A percentile compares a stretch with the other conserved stretches of the same genome.
Evolutionary conservation across 1,140 invertebrate genomes (phyloP).

Genomic region (Ceratosolen solmsi): DNA sequence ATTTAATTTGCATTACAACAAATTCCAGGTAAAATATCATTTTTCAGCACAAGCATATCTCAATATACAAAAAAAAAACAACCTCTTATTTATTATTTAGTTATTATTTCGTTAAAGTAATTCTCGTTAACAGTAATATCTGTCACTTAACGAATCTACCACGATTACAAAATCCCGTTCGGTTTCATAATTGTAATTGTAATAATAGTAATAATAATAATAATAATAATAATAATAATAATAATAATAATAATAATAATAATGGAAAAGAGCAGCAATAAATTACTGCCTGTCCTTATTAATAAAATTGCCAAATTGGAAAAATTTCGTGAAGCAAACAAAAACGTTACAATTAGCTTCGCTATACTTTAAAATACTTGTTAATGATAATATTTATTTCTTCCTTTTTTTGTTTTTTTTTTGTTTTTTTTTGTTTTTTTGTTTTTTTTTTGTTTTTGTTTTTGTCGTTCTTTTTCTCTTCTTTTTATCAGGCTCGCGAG

Average conservation of each 20-base stretch:
- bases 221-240: background rate
- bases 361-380: background rate
- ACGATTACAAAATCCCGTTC: slow-evolving; percentile 30
- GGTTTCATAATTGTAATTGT: background rate
- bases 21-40: background rate
- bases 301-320: background rate
- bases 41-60: background rate
- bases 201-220: no score
- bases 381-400: background rate
- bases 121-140: background rate
- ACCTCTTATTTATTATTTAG: background rate
- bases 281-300: background rate
- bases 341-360: no score
- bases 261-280: background rate
- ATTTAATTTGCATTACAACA: slow-evolving; percentile 13
- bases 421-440: no score
- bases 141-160: background rate
- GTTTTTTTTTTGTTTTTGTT: no score
- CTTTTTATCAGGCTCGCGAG: background rate
- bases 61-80: no score
- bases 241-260: background rate
- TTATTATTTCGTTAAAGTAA: background rate
- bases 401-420: no score
- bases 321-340: no score
- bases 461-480: no score